A percentile compares a stretch with the other conserved stretches of the same genome.
These are phyloP conservation scores for Coleophora deauratella DNA, from an alignment of 2,888 invertebrate species.

Conservation along the genomic window DNA sequence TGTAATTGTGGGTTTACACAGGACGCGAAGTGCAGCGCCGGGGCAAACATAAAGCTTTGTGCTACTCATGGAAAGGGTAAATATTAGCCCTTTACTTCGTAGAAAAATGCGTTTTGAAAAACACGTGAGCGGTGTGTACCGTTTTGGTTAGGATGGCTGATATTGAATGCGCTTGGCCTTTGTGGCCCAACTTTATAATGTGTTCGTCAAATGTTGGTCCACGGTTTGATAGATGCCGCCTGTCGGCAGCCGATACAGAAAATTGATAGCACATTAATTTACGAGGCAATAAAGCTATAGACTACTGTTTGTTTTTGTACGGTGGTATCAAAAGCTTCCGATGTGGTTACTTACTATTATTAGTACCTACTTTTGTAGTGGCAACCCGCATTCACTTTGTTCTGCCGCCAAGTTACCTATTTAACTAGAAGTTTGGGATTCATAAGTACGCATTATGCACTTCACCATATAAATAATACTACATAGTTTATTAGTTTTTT, in stretches of 20 bases:
- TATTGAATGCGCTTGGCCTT: slow-evolving; percentile 37
- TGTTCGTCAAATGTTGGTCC: slow-evolving; percentile 31
- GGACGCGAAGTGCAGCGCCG: slow-evolving; percentile 70
- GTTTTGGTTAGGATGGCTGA: slow-evolving; percentile 55
- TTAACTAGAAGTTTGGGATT: too few relatives aligned
- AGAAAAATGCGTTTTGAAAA: slow-evolving; percentile 68
- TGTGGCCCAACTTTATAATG: slow-evolving; percentile 34
- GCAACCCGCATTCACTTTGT: too few relatives aligned
- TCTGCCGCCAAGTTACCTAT: too few relatives aligned
- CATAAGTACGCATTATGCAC: too few relatives aligned
- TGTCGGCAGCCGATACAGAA: slow-evolving; percentile 23
- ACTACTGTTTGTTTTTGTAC: slow-evolving; percentile 39
- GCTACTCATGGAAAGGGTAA: slow-evolving; percentile 62
- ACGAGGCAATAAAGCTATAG: slow-evolving; percentile 37
- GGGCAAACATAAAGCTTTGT: slow-evolving; percentile 68
- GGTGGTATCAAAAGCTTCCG: slow-evolving; percentile 30
- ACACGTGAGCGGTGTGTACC: slow-evolving; percentile 58
- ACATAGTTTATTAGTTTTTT: too few relatives aligned
- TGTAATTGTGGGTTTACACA: slow-evolving; percentile 65
- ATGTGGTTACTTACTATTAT: not conserved
- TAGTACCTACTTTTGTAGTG: too few relatives aligned
- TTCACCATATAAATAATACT: too few relatives aligned
- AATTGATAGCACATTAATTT: slow-evolving; percentile 54
- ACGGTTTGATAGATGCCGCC: slow-evolving; percentile 21
- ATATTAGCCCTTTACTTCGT: slow-evolving; percentile 65